A percentile compares a stretch with the other conserved stretches of the same genome.
phyloP scores from a whole-genome alignment of 1,140 invertebrate genomes.

The Metopolophium dirhodum region DNA sequence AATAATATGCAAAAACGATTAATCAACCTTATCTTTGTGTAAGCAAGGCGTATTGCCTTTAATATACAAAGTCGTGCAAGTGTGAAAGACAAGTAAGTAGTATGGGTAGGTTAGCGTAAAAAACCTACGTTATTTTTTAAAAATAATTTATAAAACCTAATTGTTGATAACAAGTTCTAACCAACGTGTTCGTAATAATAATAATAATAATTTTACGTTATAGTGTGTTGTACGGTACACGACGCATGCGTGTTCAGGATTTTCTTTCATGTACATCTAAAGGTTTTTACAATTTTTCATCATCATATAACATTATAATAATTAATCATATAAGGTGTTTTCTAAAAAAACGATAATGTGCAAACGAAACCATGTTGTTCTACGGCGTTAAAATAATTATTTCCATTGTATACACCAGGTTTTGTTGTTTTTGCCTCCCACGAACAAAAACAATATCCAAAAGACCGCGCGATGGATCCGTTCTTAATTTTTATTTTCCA shows the following conservation, averaged over 20 bases:
- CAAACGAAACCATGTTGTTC: constrained; percentile 8
- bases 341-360: not conserved
- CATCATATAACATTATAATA: not conserved
- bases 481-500: not conserved
- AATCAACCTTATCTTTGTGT: not conserved
- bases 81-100: not conserved
- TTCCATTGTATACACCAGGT: not conserved
- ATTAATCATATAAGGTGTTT: constrained; percentile 26
- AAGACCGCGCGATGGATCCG: not conserved
- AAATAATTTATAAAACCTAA: not conserved
- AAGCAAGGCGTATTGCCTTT: not conserved
- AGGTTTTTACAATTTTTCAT: not conserved
- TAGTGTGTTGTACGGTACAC: not conserved
- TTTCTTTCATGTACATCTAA: not conserved
- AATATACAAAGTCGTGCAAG: not conserved
- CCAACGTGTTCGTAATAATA: not conserved
- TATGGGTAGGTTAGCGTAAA: not conserved
- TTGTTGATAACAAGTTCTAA: not conserved
- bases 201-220: not conserved
- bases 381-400: constrained; percentile 24
- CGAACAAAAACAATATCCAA: constrained; percentile 5
- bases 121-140: not conserved
- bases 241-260: not conserved
- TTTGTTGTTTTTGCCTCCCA: not conserved
- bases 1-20: not conserved